phyloP scores from a whole-genome alignment of 2,113 vertebrate species.

The Myotis lucifugus region DNA sequence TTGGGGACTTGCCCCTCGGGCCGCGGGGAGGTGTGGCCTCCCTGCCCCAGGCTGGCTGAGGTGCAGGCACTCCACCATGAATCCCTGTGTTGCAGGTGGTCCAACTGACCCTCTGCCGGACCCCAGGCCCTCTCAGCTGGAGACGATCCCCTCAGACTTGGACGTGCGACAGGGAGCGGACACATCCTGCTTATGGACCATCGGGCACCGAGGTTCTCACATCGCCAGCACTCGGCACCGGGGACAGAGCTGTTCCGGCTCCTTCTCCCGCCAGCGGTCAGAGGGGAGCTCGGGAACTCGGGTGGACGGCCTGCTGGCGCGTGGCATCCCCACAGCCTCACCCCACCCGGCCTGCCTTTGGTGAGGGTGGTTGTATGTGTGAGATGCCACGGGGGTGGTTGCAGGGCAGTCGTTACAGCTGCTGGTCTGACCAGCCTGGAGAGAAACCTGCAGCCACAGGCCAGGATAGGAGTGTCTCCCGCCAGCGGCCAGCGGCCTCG shows the following conservation, averaged over 20 bases:
- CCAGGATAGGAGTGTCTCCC: neutral
- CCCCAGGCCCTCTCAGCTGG: neutral
- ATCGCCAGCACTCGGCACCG: too few species aligned
- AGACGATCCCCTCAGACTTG: neutral
- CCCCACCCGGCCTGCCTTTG: neutral
- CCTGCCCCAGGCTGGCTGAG: neutral
- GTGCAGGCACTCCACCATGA: neutral
- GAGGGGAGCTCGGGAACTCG: neutral
- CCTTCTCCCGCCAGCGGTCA: neutral
- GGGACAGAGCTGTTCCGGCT: too few species aligned
- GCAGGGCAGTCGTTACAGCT: neutral
- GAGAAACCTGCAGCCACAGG: neutral
- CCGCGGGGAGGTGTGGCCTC: neutral
- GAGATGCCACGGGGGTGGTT: neutral
- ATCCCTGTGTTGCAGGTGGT: constrained; percentile 66
- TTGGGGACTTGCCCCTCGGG: neutral
- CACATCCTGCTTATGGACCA: too few species aligned
- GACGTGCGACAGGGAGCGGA: rapidly evolving
- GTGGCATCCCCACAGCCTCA: neutral
- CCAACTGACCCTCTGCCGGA: constrained; percentile 38
- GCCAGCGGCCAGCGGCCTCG: neutral
- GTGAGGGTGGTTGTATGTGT: too few species aligned
- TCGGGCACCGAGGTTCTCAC: neutral
- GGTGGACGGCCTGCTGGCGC: neutral
- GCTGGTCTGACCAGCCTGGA: neutral